phyloP scores from a whole-genome alignment of 1,140 invertebrate genomes.

The Achroia grisella region DNA sequence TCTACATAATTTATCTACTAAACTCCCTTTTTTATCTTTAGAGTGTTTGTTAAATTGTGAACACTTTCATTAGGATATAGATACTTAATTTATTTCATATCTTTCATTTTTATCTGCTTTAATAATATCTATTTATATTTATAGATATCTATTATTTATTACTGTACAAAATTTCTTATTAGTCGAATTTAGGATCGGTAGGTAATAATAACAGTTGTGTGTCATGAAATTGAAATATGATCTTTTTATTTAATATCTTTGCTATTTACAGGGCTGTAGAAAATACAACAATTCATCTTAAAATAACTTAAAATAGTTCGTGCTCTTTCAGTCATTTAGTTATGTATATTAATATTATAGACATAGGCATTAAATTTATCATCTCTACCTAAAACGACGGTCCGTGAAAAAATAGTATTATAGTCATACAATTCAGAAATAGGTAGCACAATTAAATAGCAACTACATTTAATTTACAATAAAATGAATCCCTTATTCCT shows the following conservation, averaged over 20 bases:
- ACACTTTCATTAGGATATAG: no score
- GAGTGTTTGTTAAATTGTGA: no score
- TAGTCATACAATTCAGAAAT: constrained; percentile 38
- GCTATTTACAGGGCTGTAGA: constrained; percentile 68
- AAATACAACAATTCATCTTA: constrained; percentile 63
- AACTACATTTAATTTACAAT: constrained; percentile 51
- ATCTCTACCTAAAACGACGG: constrained; percentile 42
- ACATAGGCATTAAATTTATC: constrained; percentile 34
- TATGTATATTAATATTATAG: constrained; percentile 20
- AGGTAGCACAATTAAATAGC: constrained; percentile 48
- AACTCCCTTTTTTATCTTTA: no score
- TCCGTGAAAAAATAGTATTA: constrained; percentile 59
- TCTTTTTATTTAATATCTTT: constrained; percentile 50
- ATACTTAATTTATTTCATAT: not conserved
- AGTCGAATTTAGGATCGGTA: no score
- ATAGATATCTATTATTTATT: no score
- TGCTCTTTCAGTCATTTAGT: constrained; percentile 56
- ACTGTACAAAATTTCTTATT: no score
- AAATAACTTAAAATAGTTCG: constrained; percentile 60
- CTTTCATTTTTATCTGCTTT: no score
- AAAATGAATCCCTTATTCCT: constrained; percentile 59
- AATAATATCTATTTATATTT: no score
- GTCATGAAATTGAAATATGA: constrained; percentile 41
- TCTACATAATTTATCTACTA: no score
- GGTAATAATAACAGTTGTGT: no score